Evolutionary conservation across 2,888 invertebrate species (phyloP).

Genomic region (Tolmerus cingulatus): DNA sequence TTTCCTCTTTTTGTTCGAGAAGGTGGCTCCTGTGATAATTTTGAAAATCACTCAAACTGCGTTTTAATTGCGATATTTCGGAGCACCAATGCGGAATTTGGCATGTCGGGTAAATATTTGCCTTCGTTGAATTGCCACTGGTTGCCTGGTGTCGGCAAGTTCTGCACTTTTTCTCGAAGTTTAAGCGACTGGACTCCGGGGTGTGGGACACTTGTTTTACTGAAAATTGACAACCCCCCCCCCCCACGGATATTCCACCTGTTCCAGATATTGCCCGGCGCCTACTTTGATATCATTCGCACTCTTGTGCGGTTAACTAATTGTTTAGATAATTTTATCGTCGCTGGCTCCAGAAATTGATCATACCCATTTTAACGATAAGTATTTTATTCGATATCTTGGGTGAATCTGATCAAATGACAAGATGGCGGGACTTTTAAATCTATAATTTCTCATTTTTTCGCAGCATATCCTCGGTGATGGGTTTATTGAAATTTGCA

Average conservation of each 20-base stretch:
- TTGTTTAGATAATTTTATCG: not conserved
- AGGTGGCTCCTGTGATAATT: not conserved
- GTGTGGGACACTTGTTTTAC: not conserved
- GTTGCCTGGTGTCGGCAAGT: not conserved
- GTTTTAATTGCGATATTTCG: not conserved
- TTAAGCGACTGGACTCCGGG: not conserved
- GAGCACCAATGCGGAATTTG: not conserved
- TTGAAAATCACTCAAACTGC: not conserved
- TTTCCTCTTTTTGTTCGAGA: not conserved
- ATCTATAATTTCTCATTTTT: too few species aligned
- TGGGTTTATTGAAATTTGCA: too few species aligned
- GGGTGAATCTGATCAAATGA: too few species aligned
- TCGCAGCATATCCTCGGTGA: too few species aligned
- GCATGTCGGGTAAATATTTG: not conserved
- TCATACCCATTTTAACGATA: too few species aligned
- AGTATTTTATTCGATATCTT: too few species aligned
- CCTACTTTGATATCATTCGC: not conserved
- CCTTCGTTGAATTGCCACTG: not conserved
- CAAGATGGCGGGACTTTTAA: too few species aligned
- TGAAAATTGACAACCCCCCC: not conserved
- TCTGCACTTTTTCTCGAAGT: not conserved
- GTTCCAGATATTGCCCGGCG: not conserved
- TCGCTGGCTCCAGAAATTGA: slow-evolving; percentile 2
- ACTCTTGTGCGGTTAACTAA: not conserved
- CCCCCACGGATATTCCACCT: not conserved